Percentiles rank a stretch among this genome's conserved stretches.
phyloP scores from a whole-genome alignment of 2,888 invertebrate genomes.

The Priocnemis perturbator region DNA sequence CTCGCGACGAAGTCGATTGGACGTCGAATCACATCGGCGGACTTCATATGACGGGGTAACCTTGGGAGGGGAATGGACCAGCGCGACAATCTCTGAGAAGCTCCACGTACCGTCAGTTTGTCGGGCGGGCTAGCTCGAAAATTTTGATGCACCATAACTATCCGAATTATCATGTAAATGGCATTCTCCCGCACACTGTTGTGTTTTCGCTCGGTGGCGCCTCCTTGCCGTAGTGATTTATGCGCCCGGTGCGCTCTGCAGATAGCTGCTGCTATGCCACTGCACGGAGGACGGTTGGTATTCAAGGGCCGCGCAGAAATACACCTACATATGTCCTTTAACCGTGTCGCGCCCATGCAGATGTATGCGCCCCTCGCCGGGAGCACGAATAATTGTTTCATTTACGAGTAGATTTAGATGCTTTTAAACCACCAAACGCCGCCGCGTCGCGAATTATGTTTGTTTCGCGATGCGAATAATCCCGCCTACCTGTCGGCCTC shows the following conservation, averaged over 20 bases:
- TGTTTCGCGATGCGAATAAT: background rate
- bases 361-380: background rate
- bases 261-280: conserved; percentile 28
- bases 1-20: conserved; percentile 1
- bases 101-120: conserved; percentile 3
- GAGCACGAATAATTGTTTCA: conserved; percentile 47
- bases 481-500: too few relatives aligned
- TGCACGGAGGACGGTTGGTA: conserved; percentile 21
- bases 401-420: conserved; percentile 35
- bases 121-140: conserved; percentile 25
- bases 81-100: background rate
- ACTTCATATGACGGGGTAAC: background rate
- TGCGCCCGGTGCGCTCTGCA: conserved; percentile 35
- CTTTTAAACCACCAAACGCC: conserved; percentile 23
- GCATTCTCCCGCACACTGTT: conserved; percentile 37
- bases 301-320: conserved; percentile 34
- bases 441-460: conserved; percentile 33
- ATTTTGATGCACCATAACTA: conserved; percentile 43
- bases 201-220: conserved; percentile 45
- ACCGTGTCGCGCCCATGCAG: conserved; percentile 1
- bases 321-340: conserved; percentile 16
- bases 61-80: background rate
- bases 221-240: conserved; percentile 60
- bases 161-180: conserved; percentile 56
- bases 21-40: conserved; percentile 3